Conservation (phyloP, 2,888 invertebrate species). For the Amphipyra berbera region DNA sequence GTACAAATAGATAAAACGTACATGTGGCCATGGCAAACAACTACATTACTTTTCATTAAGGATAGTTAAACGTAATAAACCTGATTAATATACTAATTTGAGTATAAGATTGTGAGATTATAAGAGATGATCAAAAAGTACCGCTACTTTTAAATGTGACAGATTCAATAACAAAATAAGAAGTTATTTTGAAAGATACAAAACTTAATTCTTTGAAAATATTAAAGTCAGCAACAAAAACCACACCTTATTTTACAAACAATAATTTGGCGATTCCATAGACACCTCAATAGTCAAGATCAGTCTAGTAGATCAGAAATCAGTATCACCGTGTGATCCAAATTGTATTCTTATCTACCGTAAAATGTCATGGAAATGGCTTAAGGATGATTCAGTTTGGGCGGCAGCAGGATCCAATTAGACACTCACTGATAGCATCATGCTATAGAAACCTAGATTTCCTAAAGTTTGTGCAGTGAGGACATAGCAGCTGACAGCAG, state of each 20-base stretch:
- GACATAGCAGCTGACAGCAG: conserved; percentile 2
- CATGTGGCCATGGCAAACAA: conserved; percentile 55
- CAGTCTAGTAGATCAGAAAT: not conserved
- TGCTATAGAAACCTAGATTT: conserved; percentile 31
- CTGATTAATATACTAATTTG: conserved; percentile 44
- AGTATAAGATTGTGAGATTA: conserved; percentile 34
- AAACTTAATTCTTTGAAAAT: not conserved
- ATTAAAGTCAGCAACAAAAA: no score
- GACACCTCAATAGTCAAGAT: no score
- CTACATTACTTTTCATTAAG: conserved; percentile 63
- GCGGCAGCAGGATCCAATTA: conserved; percentile 34
- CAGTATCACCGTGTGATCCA: not conserved
- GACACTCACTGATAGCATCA: conserved; percentile 34
- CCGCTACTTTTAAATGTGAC: conserved; percentile 30
- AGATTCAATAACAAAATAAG: conserved; percentile 13
- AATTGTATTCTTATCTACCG: not conserved
- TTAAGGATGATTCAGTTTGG: conserved; percentile 21
- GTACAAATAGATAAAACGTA: conserved; percentile 63
- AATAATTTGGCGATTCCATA: no score
- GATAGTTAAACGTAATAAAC: conserved; percentile 50
- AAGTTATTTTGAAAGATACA: not conserved
- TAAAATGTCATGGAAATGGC: conserved; percentile 6
- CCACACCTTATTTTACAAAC: no score
- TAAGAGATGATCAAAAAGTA: conserved; percentile 25
- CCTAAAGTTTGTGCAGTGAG: conserved; percentile 21